A percentile compares a stretch with the other conserved stretches of the same genome.
phyloP scores from a whole-genome alignment of 2,797 vertebrate genomes.

The Phrynocephalus guinanensis region DNA sequence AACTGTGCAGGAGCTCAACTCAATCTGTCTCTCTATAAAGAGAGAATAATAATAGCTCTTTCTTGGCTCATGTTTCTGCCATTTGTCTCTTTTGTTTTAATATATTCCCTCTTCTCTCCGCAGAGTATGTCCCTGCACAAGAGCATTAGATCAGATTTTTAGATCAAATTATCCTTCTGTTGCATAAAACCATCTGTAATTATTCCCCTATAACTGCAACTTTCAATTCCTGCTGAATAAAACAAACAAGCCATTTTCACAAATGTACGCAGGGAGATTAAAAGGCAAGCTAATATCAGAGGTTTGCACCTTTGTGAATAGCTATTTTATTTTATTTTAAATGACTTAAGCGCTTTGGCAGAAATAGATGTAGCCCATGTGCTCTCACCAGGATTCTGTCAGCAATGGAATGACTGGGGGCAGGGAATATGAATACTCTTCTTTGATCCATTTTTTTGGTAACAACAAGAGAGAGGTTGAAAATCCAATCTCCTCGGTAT shows the following conservation, averaged over 20 bases:
- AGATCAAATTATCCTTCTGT: slow-evolving; percentile 75
- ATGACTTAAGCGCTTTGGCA: slow-evolving; percentile 58
- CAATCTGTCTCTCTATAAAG: slow-evolving; percentile 61
- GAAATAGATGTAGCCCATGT: slow-evolving; percentile 42
- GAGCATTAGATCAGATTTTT: slow-evolving; percentile 75
- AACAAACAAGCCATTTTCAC: slow-evolving; percentile 76
- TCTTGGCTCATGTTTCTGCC: slow-evolving; percentile 58
- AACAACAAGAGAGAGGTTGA: neutral
- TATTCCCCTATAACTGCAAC: slow-evolving; percentile 71
- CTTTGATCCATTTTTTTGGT: slow-evolving; percentile 14
- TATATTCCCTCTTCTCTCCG: slow-evolving; percentile 56
- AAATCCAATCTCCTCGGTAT: neutral
- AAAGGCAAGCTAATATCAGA: slow-evolving; percentile 72
- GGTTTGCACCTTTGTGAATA: slow-evolving; percentile 38
- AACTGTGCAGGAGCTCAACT: slow-evolving; percentile 43
- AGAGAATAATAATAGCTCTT: slow-evolving; percentile 76
- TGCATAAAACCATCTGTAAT: slow-evolving; percentile 70
- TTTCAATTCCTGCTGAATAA: slow-evolving; percentile 67
- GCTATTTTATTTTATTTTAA: slow-evolving; percentile 52
- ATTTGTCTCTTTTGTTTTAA: slow-evolving; percentile 68
- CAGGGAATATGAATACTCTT: neutral
- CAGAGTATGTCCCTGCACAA: slow-evolving; percentile 61
- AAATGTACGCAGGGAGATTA: slow-evolving; percentile 69
- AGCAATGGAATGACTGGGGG: neutral
- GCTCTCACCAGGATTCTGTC: slow-evolving; percentile 62